A percentile compares a stretch with the other conserved stretches of the same genome.
Evolutionary conservation across 2,888 invertebrate species (phyloP).

Genomic region (Heliconius erato): DNA sequence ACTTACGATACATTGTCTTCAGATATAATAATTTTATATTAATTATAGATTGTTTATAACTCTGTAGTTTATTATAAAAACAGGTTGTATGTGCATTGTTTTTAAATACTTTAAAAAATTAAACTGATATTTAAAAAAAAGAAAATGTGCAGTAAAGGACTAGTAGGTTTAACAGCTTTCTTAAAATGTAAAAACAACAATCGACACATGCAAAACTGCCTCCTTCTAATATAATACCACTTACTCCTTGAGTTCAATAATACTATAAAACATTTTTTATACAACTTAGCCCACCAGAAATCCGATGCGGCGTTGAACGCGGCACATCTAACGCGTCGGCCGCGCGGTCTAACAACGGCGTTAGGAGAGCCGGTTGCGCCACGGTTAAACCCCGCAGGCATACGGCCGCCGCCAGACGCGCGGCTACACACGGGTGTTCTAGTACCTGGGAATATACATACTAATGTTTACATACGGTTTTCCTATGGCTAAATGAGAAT

Average conservation of each 20-base stretch:
- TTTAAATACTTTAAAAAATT: no score
- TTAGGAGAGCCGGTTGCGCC: conserved; percentile 97
- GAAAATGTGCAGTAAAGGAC: no score
- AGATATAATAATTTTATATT: no score
- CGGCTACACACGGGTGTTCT: conserved; percentile 97
- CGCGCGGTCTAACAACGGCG: conserved; percentile 96
- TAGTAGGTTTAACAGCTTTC: no score
- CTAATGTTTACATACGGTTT: neutral
- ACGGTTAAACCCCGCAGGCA: conserved; percentile 95
- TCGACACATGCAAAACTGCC: no score
- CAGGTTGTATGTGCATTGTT: no score
- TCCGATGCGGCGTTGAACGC: conserved; percentile 95
- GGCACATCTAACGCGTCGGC: conserved; percentile 95
- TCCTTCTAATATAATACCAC: no score
- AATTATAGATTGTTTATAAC: no score
- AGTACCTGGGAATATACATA: conserved; percentile 87
- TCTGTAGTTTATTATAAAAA: no score
- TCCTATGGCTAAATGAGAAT: no score
- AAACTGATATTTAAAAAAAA: no score
- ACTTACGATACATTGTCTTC: neutral
- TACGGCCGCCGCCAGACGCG: conserved; percentile 97
- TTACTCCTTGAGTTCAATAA: neutral
- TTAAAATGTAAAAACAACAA: no score
- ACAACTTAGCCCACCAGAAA: conserved; percentile 85
- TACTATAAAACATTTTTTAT: neutral